These are phyloP conservation scores for Lacanobia oleracea DNA, from an alignment of 2,888 invertebrate species.

Conservation along the genomic window DNA sequence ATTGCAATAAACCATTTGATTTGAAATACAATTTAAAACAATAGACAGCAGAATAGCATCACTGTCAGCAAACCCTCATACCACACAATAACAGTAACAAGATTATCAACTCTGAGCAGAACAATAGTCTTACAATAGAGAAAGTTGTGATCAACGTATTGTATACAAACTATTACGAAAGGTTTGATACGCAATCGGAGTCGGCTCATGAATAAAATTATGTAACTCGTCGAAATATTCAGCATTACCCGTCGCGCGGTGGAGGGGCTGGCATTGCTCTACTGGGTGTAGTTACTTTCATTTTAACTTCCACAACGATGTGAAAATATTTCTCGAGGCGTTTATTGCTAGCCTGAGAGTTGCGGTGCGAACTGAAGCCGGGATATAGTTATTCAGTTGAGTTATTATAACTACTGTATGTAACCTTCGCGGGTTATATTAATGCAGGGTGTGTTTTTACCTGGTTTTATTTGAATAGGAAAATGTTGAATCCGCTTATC, in stretches of 20 bases:
- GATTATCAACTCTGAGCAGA: conserved; percentile 23
- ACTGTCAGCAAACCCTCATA: background rate
- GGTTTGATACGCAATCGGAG: conserved; percentile 77
- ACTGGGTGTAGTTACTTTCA: conserved; percentile 88
- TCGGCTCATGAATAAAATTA: conserved; percentile 87
- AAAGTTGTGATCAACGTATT: conserved; percentile 61
- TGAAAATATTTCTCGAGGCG: conserved; percentile 89
- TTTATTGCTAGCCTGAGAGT: conserved; percentile 87
- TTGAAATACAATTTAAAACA: conserved; percentile 1
- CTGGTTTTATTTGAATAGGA: conserved; percentile 29
- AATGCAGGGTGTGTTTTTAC: conserved; percentile 51
- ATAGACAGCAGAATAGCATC: background rate
- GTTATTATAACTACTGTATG: conserved; percentile 68
- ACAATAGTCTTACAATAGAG: conserved; percentile 47
- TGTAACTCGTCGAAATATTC: conserved; percentile 84
- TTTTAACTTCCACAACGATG: conserved; percentile 90
- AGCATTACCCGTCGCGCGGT: conserved; percentile 81
- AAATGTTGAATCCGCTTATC: conserved; percentile 31
- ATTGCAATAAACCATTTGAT: too few relatives aligned
- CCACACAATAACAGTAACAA: background rate
- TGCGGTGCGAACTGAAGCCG: conserved; percentile 72
- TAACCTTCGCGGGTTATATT: conserved; percentile 61
- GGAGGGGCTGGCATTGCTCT: conserved; percentile 83
- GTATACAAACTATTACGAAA: conserved; percentile 74
- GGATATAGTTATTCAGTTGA: conserved; percentile 70